A percentile compares a stretch with the other conserved stretches of the same genome.
Conservation (phyloP, 53 echinoderm and acorn worm species). For the Paelopatides confundens region DNA sequence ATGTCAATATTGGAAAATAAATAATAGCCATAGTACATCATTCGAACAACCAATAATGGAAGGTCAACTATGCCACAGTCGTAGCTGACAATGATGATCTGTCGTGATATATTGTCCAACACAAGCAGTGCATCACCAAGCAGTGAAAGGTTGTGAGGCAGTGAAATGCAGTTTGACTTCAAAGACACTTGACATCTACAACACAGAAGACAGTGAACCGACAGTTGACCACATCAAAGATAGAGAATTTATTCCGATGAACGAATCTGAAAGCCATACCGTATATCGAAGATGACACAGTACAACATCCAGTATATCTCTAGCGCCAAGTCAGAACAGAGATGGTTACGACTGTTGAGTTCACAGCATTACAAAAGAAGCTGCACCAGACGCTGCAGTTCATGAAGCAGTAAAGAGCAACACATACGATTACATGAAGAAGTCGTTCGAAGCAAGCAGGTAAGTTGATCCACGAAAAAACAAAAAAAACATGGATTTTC, state of each 20-base stretch:
- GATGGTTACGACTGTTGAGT: not conserved
- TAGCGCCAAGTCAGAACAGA: not conserved
- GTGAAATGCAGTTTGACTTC: not conserved
- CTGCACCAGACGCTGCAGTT: not conserved
- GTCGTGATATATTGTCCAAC: conserved; percentile 12
- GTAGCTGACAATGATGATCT: not conserved
- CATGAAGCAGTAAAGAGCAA: not conserved
- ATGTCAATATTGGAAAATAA: not conserved
- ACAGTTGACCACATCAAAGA: not conserved
- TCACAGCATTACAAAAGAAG: not conserved
- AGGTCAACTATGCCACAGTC: conserved; percentile 8
- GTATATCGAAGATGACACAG: not conserved
- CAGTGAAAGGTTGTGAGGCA: not conserved
- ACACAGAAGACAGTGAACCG: not conserved
- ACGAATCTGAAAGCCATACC: conserved; percentile 16
- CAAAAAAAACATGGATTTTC: not conserved
- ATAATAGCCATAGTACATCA: conserved; percentile 4
- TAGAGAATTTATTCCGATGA: not conserved
- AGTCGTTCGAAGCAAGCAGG: not conserved
- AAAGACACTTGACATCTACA: not conserved
- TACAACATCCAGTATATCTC: not conserved
- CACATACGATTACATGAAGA: not conserved
- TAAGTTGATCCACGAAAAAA: not conserved
- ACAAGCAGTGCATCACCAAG: conserved; percentile 4
- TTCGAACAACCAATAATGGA: not conserved